Evolutionary conservation across 1,140 invertebrate genomes (phyloP).

Genomic region (Drosophila rufa): DNA sequence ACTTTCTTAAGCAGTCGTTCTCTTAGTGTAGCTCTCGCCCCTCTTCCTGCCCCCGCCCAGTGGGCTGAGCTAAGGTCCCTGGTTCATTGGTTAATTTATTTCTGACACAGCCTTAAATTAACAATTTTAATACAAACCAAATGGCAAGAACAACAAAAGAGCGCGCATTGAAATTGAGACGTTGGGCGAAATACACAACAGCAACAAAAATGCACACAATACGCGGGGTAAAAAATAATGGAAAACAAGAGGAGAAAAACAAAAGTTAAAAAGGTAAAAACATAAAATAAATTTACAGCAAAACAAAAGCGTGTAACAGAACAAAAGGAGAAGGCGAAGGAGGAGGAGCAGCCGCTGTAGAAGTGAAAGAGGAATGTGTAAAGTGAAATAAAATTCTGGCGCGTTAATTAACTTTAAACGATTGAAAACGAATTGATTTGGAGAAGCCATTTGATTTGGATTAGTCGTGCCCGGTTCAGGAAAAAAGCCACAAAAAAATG

Average conservation of each 20-base stretch:
- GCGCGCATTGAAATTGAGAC: constrained; percentile 77
- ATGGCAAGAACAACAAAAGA: constrained; percentile 57
- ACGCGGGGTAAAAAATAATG: constrained; percentile 5
- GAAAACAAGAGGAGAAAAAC: constrained; percentile 52
- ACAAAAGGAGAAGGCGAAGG: constrained; percentile 15
- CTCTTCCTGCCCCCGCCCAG: not conserved
- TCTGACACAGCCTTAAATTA: constrained; percentile 77
- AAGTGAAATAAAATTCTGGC: constrained; percentile 76
- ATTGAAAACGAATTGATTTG: constrained; percentile 84
- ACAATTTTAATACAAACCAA: constrained; percentile 73
- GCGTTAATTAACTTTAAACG: constrained; percentile 84
- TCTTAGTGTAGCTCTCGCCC: not conserved
- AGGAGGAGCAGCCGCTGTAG: not conserved
- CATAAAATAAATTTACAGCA: constrained; percentile 75
- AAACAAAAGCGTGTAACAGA: constrained; percentile 76
- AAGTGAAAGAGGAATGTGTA: constrained; percentile 55
- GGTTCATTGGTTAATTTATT: constrained; percentile 79
- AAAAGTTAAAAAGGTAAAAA: constrained; percentile 59
- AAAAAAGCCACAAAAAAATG: constrained; percentile 5
- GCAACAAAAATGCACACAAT: constrained; percentile 25
- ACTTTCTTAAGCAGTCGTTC: not conserved
- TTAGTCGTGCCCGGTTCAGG: constrained; percentile 72
- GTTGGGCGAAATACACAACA: constrained; percentile 46
- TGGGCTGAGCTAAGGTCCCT: constrained; percentile 30
- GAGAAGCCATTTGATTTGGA: constrained; percentile 81